Percentiles rank a stretch among this genome's conserved stretches.
Evolutionary conservation across 92 coral and sea anemone genomes (phyloP).

Genomic region (Galaxea fascicularis): DNA sequence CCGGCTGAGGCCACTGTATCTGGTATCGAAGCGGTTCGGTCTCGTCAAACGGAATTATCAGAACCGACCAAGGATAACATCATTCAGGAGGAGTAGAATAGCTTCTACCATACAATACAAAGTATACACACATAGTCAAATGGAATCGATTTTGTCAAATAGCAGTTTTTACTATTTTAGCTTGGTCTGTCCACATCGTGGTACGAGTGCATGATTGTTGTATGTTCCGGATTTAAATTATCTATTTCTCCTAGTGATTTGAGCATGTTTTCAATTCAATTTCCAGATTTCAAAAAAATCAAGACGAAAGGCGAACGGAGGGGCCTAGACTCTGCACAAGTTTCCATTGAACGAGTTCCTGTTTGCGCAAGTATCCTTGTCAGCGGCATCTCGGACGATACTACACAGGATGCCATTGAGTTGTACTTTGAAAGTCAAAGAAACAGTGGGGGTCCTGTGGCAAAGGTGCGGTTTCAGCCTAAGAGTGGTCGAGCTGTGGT

Average conservation of each 20-base stretch:
- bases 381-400: conserved; percentile 59
- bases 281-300: conserved; percentile 68
- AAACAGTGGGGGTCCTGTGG: conserved; percentile 73
- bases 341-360: conserved; percentile 53
- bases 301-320: conserved; percentile 59
- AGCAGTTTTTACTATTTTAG: too few species aligned
- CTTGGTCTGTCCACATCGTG: too few species aligned
- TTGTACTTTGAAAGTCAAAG: conserved; percentile 71
- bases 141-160: too few species aligned
- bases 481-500: conserved; percentile 72
- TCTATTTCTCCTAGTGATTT: neutral
- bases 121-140: too few species aligned
- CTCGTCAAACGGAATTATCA: too few species aligned
- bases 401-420: conserved; percentile 74
- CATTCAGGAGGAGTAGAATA: too few species aligned
- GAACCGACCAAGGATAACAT: too few species aligned
- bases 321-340: conserved; percentile 53
- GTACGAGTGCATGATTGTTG: too few species aligned
- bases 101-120: too few species aligned
- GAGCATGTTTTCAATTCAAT: neutral
- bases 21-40: too few species aligned
- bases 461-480: conserved; percentile 38
- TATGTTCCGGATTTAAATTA: too few species aligned
- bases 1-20: too few species aligned
- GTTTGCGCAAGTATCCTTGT: conserved; percentile 72